Percentiles rank a stretch among this genome's conserved stretches.
These are phyloP conservation scores for Erinaceus europaeus DNA, from an alignment of 2,113 vertebrate genomes.

Conservation along the genomic window DNA sequence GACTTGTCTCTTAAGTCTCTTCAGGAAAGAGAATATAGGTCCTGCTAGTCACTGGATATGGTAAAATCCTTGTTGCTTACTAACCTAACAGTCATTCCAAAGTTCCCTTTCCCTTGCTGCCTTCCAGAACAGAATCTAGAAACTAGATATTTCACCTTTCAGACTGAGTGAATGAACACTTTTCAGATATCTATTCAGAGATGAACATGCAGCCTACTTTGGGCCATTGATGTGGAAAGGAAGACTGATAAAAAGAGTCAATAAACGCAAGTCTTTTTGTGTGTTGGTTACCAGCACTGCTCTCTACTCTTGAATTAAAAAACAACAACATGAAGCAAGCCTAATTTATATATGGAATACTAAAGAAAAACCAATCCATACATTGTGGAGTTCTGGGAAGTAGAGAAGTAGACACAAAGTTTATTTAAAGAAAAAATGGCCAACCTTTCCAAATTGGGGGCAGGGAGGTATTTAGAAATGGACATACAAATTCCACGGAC, in stretches of 20 bases:
- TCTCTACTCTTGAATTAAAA: background rate
- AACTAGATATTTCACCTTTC: background rate
- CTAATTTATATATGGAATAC: too few relatives aligned
- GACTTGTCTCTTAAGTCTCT: background rate
- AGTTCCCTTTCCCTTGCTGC: background rate
- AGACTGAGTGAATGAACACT: background rate
- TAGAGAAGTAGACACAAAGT: too few relatives aligned
- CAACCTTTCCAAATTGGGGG: too few relatives aligned
- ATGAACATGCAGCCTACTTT: background rate
- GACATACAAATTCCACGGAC: background rate
- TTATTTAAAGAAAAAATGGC: too few relatives aligned
- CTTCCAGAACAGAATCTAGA: background rate
- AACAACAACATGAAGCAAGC: background rate
- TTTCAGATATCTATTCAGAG: too few relatives aligned
- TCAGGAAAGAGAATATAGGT: background rate
- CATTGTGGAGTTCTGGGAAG: background rate
- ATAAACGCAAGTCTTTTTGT: background rate
- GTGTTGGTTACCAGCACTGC: background rate
- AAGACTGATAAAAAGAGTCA: background rate
- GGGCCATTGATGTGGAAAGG: background rate
- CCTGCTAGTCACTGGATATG: background rate
- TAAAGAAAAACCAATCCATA: background rate
- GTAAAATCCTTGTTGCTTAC: background rate
- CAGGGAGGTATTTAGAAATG: too few relatives aligned
- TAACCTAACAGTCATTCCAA: background rate